Base-by-base conservation (phyloP, 1,140 invertebrate genomes). In the Hyphantria cunea region DNA sequence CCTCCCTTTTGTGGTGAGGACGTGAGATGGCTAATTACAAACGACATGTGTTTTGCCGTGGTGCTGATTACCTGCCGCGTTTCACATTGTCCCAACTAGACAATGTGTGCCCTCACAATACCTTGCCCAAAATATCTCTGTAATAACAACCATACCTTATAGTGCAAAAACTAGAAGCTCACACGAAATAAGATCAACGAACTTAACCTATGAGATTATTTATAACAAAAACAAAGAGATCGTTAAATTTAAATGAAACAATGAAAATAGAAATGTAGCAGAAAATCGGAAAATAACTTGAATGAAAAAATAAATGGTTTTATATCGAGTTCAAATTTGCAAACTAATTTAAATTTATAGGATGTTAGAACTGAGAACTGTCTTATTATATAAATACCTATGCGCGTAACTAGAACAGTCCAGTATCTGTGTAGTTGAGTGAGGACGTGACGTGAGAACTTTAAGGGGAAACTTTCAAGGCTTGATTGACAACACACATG, bases 11-110 rank as follows among this genome's bases (percentile, higher is more conserved):
- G 64, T 69, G 55, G 58, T 44, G 44, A 53, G 59, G 53, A 64
- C 52, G 61, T 64, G 64, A 61, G 58, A 64, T 50, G 58, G 70
- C 66, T 73, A 73, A 73, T 73, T 73, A 69, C 70, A 62, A 60
- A 60, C 59, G 66, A 59, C 66, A 53, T 62, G 60, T 64, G 66
- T 69, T 66, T n/a, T 64, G 51, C 68, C 51, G 62, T 61, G 58
- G 50, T 61, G 51, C 45, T 66, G 66, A 68, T 72, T 66, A 68
- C 63, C 70, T 68, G 66, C 48, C 53, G 60, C 33, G 41, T 14
- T 11, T 53, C 52, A 25, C 42, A 66, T 62, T 63, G 54, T 63
- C 39, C 50, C 47, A 41, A 14, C 45, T 50, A 54, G 32, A 64
- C 64, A 61, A 64, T 64, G 59, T 49, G 49, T 32, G 52, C 59